Base-by-base conservation (phyloP, 2,797 vertebrate species). In the Sebastes minor region DNA sequence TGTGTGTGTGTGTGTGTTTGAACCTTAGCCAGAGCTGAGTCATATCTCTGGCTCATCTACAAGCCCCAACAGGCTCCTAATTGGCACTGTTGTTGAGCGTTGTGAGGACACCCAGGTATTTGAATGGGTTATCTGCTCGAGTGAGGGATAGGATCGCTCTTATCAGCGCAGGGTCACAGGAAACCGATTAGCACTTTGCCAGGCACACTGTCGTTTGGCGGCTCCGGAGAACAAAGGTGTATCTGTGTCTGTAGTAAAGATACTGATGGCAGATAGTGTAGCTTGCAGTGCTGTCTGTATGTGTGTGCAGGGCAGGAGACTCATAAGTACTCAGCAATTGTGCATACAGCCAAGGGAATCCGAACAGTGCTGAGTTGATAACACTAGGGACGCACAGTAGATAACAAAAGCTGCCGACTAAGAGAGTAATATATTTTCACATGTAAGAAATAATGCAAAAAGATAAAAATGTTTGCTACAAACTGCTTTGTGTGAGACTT, bases 21-120 rank as follows among this genome's bases (percentile, higher is more conserved):
- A 91, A 88, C 84, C 81, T 76, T 55, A 86, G 89, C 89, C 84
- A 88, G 78, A 79, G 75, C 85, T 93, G 90, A 92, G 88, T 94
- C 91, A 88, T 95, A 94, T 94, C 92, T 91, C 85, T 86, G 86
- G 85, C 87, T 90, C 88, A 94, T 93, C 92, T 89, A 91, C 92
- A 93, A 90, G 92, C 75, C 87, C 83, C 86, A 79, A 87, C 93
- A 88, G 86, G 91, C 79, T 93, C 77, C 87, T 95, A 94, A 95
- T 95, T 95, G 92, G 91, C 72, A 76, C 81, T 86, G 92, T 85
- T 91, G 91, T 93, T 77, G 83, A 86, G 80, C 64, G 66, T 85
- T 82, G 91, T 66, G 81, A 90, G 88, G 91, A 92, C 86, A 88
- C 84, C 78, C 91, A 91, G 89, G 90, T 93, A 90, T 95, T 89